Evolutionary conservation across 2,888 invertebrate genomes (phyloP).

Genomic region (Glyphotaelius pellucidus): DNA sequence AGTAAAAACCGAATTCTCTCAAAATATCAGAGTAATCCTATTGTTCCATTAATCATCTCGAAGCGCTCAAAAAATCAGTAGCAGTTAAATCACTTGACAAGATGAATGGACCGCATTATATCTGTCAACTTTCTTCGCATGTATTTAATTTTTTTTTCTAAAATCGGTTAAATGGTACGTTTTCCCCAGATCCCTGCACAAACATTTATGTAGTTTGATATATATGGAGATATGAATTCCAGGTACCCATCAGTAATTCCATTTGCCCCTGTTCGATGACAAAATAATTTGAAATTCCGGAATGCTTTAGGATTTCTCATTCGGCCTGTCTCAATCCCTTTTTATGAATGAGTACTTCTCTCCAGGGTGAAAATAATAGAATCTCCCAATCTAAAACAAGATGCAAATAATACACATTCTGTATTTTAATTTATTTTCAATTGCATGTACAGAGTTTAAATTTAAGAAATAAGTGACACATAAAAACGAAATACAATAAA

Average conservation of each 20-base stretch:
- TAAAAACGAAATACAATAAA: too few species aligned
- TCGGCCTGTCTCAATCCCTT: too few species aligned
- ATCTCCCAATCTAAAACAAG: too few species aligned
- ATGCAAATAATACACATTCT: too few species aligned
- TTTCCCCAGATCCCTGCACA: neutral
- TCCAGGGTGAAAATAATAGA: too few species aligned
- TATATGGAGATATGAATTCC: neutral
- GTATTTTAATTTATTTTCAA: too few species aligned
- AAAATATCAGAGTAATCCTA: slow-evolving; percentile 51
- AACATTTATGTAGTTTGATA: neutral
- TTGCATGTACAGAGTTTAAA: too few species aligned
- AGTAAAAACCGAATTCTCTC: slow-evolving; percentile 59
- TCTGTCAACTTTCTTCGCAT: slow-evolving; percentile 44
- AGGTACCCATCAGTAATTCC: neutral
- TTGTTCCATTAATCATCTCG: slow-evolving; percentile 57
- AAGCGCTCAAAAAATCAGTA: slow-evolving; percentile 37
- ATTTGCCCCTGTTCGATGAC: neutral
- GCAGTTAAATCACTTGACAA: slow-evolving; percentile 54
- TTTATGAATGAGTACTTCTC: too few species aligned
- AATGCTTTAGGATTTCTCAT: too few species aligned
- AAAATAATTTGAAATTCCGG: too few species aligned
- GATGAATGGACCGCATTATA: slow-evolving; percentile 11
- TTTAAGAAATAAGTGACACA: too few species aligned
- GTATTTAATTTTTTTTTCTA: neutral
- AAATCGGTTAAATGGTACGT: neutral